Evolutionary conservation across 1,140 invertebrate species (phyloP).

Genomic region (Aradophagus sp.): DNA sequence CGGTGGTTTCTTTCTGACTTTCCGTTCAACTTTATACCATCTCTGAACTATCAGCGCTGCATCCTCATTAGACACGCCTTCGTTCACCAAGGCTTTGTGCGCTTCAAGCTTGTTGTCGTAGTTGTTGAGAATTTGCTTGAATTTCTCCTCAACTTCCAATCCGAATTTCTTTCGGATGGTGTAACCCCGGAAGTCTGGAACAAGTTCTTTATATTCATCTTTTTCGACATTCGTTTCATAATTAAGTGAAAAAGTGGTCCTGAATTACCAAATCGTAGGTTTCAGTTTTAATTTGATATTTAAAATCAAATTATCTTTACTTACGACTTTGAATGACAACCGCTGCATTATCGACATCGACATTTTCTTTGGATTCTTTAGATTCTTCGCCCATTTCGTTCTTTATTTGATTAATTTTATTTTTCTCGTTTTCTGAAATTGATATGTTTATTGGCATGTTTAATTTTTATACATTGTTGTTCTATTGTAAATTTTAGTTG

Average conservation of each 20-base stretch:
- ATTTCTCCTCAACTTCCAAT: constrained; percentile 74
- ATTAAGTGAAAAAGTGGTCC: too few relatives aligned
- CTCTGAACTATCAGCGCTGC: constrained; percentile 72
- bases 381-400: constrained; percentile 17
- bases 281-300: too few relatives aligned
- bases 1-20: constrained; percentile 56
- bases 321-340: constrained; percentile 81
- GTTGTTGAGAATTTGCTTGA: constrained; percentile 69
- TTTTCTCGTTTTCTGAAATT: constrained; percentile 65
- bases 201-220: too few relatives aligned
- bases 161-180: constrained; percentile 79
- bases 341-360: constrained; percentile 77
- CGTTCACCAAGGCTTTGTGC: constrained; percentile 67
- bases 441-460: too few relatives aligned
- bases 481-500: too few relatives aligned
- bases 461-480: too few relatives aligned
- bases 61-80: constrained; percentile 74
- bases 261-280: too few relatives aligned
- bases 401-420: constrained; percentile 62
- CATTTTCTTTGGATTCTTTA: constrained; percentile 47
- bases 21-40: constrained; percentile 71
- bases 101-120: constrained; percentile 70
- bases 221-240: too few relatives aligned
- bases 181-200: constrained; percentile 79
- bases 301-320: too few relatives aligned